phyloP scores from a whole-genome alignment of 2,888 invertebrate genomes.

The Hofmannophila pseudospretella region DNA sequence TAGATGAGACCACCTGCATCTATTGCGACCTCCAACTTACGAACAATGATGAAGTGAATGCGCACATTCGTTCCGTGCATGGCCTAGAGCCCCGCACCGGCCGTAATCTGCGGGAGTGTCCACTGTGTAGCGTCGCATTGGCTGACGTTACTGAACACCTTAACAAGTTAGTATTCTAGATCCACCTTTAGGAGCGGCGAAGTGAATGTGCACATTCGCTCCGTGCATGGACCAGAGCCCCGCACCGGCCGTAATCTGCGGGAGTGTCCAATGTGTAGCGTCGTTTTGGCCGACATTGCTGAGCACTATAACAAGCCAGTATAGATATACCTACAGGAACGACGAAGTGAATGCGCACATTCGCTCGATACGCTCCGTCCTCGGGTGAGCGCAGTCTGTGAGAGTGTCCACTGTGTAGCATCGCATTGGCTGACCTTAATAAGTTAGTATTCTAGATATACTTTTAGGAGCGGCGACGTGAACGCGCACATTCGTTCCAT shows the following conservation, averaged over 20 bases:
- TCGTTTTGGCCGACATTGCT: conserved; percentile 41
- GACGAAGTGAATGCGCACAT: conserved; percentile 45
- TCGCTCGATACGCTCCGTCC: conserved; percentile 39
- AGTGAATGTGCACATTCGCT: conserved; percentile 40
- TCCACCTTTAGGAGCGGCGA: no score
- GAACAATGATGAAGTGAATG: conserved; percentile 34
- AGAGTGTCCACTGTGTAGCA: conserved; percentile 52
- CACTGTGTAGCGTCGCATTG: conserved; percentile 48
- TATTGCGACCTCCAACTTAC: conserved; percentile 44
- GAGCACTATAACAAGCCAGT: no score
- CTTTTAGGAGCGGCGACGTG: no score
- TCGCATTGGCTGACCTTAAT: conserved; percentile 41
- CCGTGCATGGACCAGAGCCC: conserved; percentile 46
- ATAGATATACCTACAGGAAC: no score
- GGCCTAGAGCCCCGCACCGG: conserved; percentile 46
- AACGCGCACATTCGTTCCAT: conserved; percentile 41
- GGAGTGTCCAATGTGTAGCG: conserved; percentile 52
- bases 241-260: conserved; percentile 34
- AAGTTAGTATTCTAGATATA: no score
- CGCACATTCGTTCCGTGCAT: conserved; percentile 43
- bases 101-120: conserved; percentile 39
- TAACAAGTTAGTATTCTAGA: conserved; percentile 40
- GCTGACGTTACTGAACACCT: conserved; percentile 46
- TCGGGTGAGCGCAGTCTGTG: conserved; percentile 33
- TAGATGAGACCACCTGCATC: conserved; percentile 52